Evolutionary conservation across 2,797 vertebrate genomes (phyloP), one percentile per base, ranked within the genome.

Genomic region (Amblyraja radiata): DNA sequence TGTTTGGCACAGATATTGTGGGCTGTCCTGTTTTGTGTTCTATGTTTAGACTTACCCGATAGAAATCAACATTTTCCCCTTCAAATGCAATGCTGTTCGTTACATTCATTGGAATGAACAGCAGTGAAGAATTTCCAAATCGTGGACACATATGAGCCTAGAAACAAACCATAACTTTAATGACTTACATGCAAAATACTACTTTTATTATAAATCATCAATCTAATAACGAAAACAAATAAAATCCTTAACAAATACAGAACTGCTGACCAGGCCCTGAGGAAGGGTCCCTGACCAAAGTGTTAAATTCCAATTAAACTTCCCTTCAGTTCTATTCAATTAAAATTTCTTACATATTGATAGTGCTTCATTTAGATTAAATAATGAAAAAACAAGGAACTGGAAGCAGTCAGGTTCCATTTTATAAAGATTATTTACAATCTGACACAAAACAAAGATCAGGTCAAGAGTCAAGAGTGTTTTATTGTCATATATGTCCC

Each of bases 91-190:
- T 97, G 0, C 10, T 94, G 28, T 94, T 96, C 94, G 96, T 96
- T 93, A 94, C 94, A 93, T 97, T 97, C 80, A 97, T 97, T 0
- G 97, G 96, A 94, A 97, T 97, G 73, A 97, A 95, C 28, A 94
- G 71, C 1, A 97, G 97, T 93, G 96, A 95, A 0, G 97, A 97
- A 93, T 97, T 97, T 95, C 97, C 96, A 93, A 97, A 97, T 80
- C 94, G 95, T 23, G 97, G 97, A 95, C 97, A 97, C 68, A 94
- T 95, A 1, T 94, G 10, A 93, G 95, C 95, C 97, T 97, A 94
- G 94, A 94, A 93, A 94, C 93, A 95, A 94, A 58, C 3, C 94
- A 94, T 95, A 95, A 54, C 5, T 54, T 54, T 54, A 6, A 93
- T 36, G n/a, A 88, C 32, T 68, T 8, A 88, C 28, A 32, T 88